Conservation (phyloP, 2,888 invertebrate genomes). For the Chrysolina oricalcia region DNA sequence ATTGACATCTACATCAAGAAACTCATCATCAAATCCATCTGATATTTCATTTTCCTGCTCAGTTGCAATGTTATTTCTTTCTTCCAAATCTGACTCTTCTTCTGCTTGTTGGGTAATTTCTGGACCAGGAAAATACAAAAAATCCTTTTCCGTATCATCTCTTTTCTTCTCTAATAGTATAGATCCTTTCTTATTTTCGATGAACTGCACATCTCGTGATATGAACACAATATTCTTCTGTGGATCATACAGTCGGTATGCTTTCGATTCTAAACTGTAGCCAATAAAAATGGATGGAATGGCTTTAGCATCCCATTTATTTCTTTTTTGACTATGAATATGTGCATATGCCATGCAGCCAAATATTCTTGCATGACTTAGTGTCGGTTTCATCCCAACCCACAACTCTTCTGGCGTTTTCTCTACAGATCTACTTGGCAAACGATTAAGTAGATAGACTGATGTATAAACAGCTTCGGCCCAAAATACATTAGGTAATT, state of each 20-base stretch:
- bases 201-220: not conserved
- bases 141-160: not conserved
- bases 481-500: constrained; percentile 9
- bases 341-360: constrained; percentile 26
- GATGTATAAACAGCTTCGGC: constrained; percentile 16
- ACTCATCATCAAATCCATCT: constrained; percentile 7
- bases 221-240: not conserved
- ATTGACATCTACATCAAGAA: too few species aligned
- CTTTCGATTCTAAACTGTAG: not conserved
- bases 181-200: too few species aligned
- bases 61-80: not conserved
- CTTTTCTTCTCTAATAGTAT: not conserved
- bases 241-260: not conserved
- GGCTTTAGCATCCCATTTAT: not conserved
- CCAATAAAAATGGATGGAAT: not conserved
- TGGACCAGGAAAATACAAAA: not conserved
- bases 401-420: not conserved
- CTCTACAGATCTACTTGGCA: not conserved
- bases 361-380: constrained; percentile 23
- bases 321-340: constrained; percentile 10
- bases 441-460: constrained; percentile 4
- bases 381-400: not conserved
- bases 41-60: not conserved
- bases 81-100: not conserved
- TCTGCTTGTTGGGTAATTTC: not conserved